Evolutionary conservation across 2,888 invertebrate species (phyloP).

Genomic region (Hedya salicella): DNA sequence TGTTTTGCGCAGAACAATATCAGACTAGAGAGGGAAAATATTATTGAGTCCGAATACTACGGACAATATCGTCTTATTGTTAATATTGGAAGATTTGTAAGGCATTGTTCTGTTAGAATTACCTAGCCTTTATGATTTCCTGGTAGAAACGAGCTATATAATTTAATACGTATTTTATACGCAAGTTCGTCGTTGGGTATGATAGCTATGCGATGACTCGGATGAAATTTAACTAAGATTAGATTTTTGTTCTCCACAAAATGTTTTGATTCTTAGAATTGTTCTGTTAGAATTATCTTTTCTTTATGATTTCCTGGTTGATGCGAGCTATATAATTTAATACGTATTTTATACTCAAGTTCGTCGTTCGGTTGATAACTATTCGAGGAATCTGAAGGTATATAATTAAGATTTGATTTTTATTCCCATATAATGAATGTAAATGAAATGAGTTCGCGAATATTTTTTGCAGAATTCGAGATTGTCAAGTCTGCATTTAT

Average conservation of each 20-base stretch:
- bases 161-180: conserved; percentile 1
- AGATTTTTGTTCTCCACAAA: no score
- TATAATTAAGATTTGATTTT: no score
- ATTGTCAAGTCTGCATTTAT: no score
- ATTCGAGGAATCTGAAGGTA: no score
- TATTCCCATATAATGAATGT: no score
- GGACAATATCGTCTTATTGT: neutral
- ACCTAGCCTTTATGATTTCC: neutral
- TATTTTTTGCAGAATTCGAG: no score
- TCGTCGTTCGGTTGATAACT: no score
- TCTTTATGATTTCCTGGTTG: neutral
- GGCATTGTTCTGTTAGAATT: neutral
- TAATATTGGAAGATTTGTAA: neutral
- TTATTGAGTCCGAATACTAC: neutral
- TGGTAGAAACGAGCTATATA: neutral
- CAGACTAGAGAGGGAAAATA: neutral
- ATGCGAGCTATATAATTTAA: conserved; percentile 3
- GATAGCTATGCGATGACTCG: no score
- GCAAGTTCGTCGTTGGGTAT: neutral
- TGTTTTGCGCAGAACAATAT: neutral
- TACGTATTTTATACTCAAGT: neutral
- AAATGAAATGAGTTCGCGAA: no score
- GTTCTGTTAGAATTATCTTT: neutral
- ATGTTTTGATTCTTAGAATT: no score
- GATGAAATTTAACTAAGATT: no score